Evolutionary conservation across 2,888 invertebrate genomes (phyloP), one percentile per base, ranked within the genome.

Genomic region (Sisyra nigra): DNA sequence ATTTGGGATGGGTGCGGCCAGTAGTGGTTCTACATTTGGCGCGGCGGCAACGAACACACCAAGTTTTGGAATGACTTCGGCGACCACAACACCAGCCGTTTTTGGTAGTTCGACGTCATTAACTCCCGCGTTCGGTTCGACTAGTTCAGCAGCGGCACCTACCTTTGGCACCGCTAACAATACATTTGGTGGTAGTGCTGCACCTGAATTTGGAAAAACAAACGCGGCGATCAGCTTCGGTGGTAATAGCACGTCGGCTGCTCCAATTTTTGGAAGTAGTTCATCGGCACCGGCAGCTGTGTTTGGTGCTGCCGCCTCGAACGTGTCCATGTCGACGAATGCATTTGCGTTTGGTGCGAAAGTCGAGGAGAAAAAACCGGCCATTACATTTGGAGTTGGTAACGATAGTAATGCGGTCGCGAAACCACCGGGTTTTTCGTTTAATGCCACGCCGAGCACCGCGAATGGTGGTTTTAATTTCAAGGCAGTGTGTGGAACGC

Each of bases 371-470:
- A 19, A 37, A 19, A 40, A 40, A 40, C 32, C 31, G 31, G 32
- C 31, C 13, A 13, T 6, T 9, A 14, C 31, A 4, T 40, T 40
- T 32, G 14, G 18, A 2, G 15, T 40, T 40, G 32, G 17, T 35
- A 2, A 33, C 33, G 32, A 18, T 37, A 8, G 45, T 36, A 36
- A 50, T 46, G 39, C 29, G 3, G 24, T 24, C 7, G 24, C 50
- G 13, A 54, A 53, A 45, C 45, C 49, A n/a, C 47, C 56, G 2
- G 46, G 49, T 17, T 57, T 58, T 47, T 48, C 53, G 34, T 59
- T 59, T 47, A 56, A 55, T 4, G 50, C 50, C 31, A 41, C 49
- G 8, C 35, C 50, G 52, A 47, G 54, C 48, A 37, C 53, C 48
- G 17, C 53, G 49, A 45, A 51, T 14, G 13, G 13, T 35, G 35